Evolutionary conservation across 2,797 vertebrate genomes (phyloP).

Genomic region (Pagetopsis macropterus): DNA sequence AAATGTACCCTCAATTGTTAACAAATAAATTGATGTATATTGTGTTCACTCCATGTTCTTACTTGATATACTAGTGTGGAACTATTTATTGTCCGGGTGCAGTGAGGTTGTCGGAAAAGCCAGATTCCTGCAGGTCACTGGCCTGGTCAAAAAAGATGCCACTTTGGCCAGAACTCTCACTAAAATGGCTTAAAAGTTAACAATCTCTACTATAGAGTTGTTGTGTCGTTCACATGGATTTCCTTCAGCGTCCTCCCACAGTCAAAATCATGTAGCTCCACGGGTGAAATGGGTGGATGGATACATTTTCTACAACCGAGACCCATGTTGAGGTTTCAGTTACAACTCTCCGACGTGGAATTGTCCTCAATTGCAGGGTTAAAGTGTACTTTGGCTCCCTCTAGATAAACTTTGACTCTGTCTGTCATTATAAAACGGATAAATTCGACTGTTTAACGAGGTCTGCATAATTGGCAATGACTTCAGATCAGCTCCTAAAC

Average conservation of each 20-base stretch:
- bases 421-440: conserved; percentile 68
- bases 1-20: too few species aligned
- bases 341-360: conserved; percentile 61
- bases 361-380: conserved; percentile 51
- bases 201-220: too few species aligned
- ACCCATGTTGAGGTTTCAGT: conserved; percentile 2
- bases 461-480: conserved; percentile 24
- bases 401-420: conserved; percentile 62
- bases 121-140: too few species aligned
- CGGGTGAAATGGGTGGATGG: background rate
- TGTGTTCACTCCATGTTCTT: too few species aligned
- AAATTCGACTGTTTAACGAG: conserved; percentile 14
- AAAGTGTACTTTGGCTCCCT: conserved; percentile 70
- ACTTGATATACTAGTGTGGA: background rate
- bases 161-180: too few species aligned
- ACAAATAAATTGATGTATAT: too few species aligned
- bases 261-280: too few species aligned
- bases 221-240: background rate
- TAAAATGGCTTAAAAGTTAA: background rate
- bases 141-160: too few species aligned
- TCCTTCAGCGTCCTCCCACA: background rate
- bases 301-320: background rate
- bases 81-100: background rate
- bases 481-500: conserved; percentile 20
- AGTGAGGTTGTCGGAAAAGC: background rate